phyloP scores from a whole-genome alignment of 2,797 vertebrate genomes.

The Sebastes hopkinsi region DNA sequence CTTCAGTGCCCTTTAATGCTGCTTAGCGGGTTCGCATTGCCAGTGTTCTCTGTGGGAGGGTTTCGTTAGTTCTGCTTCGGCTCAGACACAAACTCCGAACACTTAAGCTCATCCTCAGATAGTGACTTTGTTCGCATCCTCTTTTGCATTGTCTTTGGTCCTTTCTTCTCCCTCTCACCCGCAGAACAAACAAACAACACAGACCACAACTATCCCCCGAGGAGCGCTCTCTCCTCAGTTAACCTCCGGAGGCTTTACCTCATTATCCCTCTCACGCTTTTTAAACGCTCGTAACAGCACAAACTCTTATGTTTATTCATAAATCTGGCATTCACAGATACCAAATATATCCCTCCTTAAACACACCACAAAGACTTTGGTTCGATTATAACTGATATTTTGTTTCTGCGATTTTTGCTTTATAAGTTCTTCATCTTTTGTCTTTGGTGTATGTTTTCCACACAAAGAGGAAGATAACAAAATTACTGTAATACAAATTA shows the following conservation, averaged over 20 bases:
- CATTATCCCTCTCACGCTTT: neutral
- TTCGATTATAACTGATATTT: neutral
- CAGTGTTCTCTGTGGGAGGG: neutral
- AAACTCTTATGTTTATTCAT: neutral
- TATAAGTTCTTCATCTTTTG: neutral
- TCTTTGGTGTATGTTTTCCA: neutral
- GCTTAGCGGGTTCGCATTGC: neutral
- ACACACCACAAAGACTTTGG: neutral
- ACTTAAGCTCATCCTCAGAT: slow-evolving; percentile 10
- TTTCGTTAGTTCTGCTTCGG: neutral
- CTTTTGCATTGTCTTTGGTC: slow-evolving; percentile 9
- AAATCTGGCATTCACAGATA: neutral
- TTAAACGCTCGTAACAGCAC: neutral
- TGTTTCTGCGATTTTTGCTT: neutral
- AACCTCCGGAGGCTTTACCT: neutral
- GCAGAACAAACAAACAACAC: slow-evolving; percentile 18
- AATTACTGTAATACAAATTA: neutral
- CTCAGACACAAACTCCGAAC: slow-evolving; percentile 3
- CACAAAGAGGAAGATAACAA: neutral
- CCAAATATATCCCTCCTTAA: neutral
- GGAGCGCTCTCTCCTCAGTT: slow-evolving; percentile 8
- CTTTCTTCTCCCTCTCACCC: slow-evolving; percentile 1
- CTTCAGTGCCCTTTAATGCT: neutral
- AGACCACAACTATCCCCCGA: neutral
- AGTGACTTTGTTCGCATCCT: slow-evolving; percentile 9